These are phyloP conservation scores for Drosophila takahashii DNA, from an alignment of 1,140 invertebrate species.

Conservation along the genomic window DNA sequence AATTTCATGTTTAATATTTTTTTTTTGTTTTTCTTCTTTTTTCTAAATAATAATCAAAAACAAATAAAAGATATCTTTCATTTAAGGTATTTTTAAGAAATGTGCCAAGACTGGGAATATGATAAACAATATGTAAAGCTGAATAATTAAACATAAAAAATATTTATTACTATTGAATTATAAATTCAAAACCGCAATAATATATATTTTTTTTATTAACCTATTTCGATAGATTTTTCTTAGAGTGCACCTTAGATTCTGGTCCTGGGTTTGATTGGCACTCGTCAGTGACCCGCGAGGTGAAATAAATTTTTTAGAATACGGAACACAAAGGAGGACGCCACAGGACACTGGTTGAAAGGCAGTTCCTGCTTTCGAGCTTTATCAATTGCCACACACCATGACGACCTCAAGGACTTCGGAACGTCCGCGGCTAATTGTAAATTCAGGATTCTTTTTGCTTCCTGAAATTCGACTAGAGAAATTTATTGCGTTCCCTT, in stretches of 20 bases:
- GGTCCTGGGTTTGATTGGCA: slow-evolving; percentile 58
- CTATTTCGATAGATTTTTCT: background rate
- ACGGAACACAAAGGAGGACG: slow-evolving; percentile 32
- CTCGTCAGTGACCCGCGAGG: slow-evolving; percentile 74
- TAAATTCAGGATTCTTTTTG: slow-evolving; percentile 73
- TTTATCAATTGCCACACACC: slow-evolving; percentile 79
- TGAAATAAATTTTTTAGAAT: slow-evolving; percentile 38
- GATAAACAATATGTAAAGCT: too few species aligned
- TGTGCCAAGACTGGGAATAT: too few species aligned
- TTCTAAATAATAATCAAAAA: too few species aligned
- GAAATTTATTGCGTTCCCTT: slow-evolving; percentile 75
- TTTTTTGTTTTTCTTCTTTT: too few species aligned
- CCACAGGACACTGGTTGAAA: slow-evolving; percentile 65
- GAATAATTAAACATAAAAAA: too few species aligned
- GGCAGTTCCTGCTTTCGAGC: slow-evolving; percentile 44
- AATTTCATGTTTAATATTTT: too few species aligned
- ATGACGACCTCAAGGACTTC: slow-evolving; percentile 53
- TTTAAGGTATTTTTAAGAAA: too few species aligned
- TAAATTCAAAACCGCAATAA: too few species aligned
- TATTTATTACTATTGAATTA: background rate
- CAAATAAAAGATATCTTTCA: too few species aligned
- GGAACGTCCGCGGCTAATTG: slow-evolving; percentile 65
- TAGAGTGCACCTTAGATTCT: background rate
- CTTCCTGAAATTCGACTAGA: slow-evolving; percentile 70
- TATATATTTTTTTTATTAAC: too few species aligned